Percentiles rank a stretch among this genome's conserved stretches.
These are phyloP conservation scores for Myotis planiceps DNA, from an alignment of 2,797 vertebrate genomes.

Conservation along the genomic window DNA sequence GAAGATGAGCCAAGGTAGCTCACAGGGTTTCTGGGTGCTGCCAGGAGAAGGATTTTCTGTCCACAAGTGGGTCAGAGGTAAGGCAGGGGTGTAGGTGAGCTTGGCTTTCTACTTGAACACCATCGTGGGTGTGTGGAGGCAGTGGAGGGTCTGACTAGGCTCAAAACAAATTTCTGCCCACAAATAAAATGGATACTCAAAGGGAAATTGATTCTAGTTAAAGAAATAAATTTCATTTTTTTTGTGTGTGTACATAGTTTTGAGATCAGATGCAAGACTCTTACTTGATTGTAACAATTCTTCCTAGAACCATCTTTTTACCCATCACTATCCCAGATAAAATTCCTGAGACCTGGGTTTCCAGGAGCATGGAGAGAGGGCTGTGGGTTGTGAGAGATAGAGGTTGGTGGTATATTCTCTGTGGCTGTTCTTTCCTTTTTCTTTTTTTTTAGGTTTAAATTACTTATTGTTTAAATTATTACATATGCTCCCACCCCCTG, in stretches of 20 bases:
- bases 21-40: neutral
- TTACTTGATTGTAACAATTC: neutral
- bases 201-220: neutral
- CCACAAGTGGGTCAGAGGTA: accelerated
- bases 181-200: neutral
- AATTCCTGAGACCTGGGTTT: neutral
- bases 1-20: neutral
- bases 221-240: neutral
- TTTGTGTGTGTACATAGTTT: neutral
- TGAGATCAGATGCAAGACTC: neutral
- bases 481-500: too few species aligned
- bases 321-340: neutral
- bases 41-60: neutral
- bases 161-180: neutral
- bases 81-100: neutral
- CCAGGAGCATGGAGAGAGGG: neutral
- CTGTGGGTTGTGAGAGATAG: neutral
- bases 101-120: neutral
- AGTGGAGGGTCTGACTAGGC: too few species aligned
- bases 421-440: neutral
- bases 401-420: accelerated
- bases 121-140: neutral
- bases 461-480: too few species aligned
- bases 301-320: neutral
- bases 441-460: too few species aligned